Percentiles rank a stretch among this genome's conserved stretches.
These are phyloP conservation scores for Neocrepidodera transversa DNA, from an alignment of 2,888 invertebrate species.

Conservation along the genomic window DNA sequence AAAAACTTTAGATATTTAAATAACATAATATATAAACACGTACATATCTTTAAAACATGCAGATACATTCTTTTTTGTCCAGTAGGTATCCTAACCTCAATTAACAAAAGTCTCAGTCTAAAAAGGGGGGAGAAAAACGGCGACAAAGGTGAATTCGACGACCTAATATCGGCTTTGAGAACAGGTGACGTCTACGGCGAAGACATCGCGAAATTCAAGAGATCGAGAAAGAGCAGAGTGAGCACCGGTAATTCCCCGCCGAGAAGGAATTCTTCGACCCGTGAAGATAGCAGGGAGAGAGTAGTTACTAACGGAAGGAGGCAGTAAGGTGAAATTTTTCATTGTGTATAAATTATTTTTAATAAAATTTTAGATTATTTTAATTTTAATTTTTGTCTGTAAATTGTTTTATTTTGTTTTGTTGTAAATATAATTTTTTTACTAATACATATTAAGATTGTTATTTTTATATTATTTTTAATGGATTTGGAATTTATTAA, in stretches of 20 bases:
- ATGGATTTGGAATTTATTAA: neutral
- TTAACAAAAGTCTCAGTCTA: slow-evolving; percentile 73
- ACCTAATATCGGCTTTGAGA: slow-evolving; percentile 90
- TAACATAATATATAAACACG: no score
- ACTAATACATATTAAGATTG: slow-evolving; percentile 11
- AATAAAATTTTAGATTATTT: slow-evolving; percentile 8
- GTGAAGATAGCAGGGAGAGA: slow-evolving; percentile 74
- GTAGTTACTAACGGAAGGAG: slow-evolving; percentile 60
- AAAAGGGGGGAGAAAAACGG: slow-evolving; percentile 65
- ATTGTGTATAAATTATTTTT: neutral
- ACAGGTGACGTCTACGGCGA: slow-evolving; percentile 97
- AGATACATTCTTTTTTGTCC: no score
- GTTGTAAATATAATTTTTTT: slow-evolving; percentile 17
- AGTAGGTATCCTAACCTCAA: slow-evolving; percentile 75
- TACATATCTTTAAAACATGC: no score
- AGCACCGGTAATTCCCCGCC: slow-evolving; percentile 66
- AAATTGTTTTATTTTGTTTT: slow-evolving; percentile 25
- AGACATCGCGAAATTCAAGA: slow-evolving; percentile 91
- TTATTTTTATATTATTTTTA: slow-evolving; percentile 22
- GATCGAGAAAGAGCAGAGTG: slow-evolving; percentile 73
- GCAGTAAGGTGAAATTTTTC: slow-evolving; percentile 46
- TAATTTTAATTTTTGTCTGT: slow-evolving; percentile 16
- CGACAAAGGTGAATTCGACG: slow-evolving; percentile 92
- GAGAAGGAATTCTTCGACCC: slow-evolving; percentile 67
- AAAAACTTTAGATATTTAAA: no score